These are phyloP conservation scores for Tretioscincus oriximinensis DNA, from an alignment of 2,113 vertebrate genomes.

Conservation along the genomic window DNA sequence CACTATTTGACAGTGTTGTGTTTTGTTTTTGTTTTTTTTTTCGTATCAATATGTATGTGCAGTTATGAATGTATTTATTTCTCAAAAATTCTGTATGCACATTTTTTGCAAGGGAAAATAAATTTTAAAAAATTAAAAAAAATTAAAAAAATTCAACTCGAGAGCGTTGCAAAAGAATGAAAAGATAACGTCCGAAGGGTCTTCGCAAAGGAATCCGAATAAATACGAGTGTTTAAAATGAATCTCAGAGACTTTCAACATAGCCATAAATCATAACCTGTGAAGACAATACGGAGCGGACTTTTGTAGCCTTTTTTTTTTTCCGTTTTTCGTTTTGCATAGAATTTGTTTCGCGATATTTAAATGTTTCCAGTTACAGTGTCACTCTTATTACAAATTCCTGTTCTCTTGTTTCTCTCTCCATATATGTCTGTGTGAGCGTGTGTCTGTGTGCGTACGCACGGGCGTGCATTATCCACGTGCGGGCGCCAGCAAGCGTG, in stretches of 20 bases:
- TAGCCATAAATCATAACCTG: constrained; percentile 94
- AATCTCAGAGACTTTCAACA: constrained; percentile 84
- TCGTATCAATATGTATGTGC: constrained; percentile 95
- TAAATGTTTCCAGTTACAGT: constrained; percentile 73
- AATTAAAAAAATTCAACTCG: constrained; percentile 69
- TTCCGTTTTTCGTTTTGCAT: constrained; percentile 33
- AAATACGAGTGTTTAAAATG: constrained; percentile 47
- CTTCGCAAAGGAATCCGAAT: constrained; percentile 77
- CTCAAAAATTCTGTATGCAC: constrained; percentile 83
- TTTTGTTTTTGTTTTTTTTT: constrained; percentile 47
- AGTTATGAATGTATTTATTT: constrained; percentile 99
- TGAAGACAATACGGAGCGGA: constrained; percentile 81
- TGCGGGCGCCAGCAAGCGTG: background rate
- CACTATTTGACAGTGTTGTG: constrained; percentile 93
- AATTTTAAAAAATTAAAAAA: background rate
- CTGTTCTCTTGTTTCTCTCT: constrained; percentile 49
- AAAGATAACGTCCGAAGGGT: constrained; percentile 68
- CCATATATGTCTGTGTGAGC: background rate
- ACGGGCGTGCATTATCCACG: no score
- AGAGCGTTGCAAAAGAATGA: constrained; percentile 65
- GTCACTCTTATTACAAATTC: constrained; percentile 63
- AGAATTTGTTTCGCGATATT: constrained; percentile 74
- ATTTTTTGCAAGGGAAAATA: constrained; percentile 78
- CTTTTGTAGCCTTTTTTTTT: constrained; percentile 67
- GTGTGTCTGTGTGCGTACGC: background rate